Evolutionary conservation across 2,888 invertebrate species (phyloP).

Genomic region (Empis livida): DNA sequence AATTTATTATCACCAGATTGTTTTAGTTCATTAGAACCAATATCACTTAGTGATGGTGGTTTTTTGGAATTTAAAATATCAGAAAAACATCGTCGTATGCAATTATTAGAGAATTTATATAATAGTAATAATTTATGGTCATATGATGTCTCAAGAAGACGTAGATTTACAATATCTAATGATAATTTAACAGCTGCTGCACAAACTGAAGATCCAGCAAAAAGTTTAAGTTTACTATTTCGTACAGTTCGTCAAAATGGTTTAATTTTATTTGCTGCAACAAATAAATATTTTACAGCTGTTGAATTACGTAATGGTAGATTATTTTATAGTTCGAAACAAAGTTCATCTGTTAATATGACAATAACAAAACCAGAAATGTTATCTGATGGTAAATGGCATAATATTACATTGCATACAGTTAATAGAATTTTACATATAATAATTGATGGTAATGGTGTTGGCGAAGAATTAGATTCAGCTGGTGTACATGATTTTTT

Average conservation of each 20-base stretch:
- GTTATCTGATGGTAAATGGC: constrained; percentile 77
- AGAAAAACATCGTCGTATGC: constrained; percentile 76
- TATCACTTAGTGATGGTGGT: constrained; percentile 65
- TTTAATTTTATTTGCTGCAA: constrained; percentile 72
- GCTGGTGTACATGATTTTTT: constrained; percentile 83
- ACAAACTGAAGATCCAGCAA: constrained; percentile 42
- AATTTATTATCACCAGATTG: constrained; percentile 68
- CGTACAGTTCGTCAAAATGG: constrained; percentile 67
- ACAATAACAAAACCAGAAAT: constrained; percentile 48
- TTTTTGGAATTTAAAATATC: constrained; percentile 66
- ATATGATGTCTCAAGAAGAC: constrained; percentile 28
- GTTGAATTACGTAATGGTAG: constrained; percentile 66
- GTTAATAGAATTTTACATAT: constrained; percentile 57
- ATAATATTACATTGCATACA: constrained; percentile 66
- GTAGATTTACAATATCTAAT: constrained; percentile 25
- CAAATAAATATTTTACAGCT: constrained; percentile 75
- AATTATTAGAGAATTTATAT: constrained; percentile 67
- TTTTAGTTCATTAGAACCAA: constrained; percentile 59
- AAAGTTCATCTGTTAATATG: constrained; percentile 71
- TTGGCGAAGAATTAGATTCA: constrained; percentile 76
- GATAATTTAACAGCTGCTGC: constrained; percentile 29
- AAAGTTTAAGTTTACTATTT: constrained; percentile 67
- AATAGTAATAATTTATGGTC: constrained; percentile 59
- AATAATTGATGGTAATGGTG: constrained; percentile 52
- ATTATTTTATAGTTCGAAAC: constrained; percentile 65